phyloP scores from a whole-genome alignment of 2,113 vertebrate genomes.

The Tringa solitaria region DNA sequence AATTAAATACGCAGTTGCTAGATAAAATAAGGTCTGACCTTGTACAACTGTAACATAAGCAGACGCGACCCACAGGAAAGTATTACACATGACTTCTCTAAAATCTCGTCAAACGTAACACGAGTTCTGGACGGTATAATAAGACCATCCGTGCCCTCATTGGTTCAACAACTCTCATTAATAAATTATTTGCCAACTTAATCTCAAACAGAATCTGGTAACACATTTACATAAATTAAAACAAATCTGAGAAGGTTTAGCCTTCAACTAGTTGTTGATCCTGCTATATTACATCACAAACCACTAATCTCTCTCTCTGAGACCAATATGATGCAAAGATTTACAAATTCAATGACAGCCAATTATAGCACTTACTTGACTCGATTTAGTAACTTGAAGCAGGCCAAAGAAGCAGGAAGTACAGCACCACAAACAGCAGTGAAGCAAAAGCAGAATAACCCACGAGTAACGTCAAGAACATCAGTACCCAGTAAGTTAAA shows the following conservation, averaged over 20 bases:
- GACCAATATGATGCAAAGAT: neutral
- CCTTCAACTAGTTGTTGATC: neutral
- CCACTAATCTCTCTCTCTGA: neutral
- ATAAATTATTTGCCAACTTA: conserved; percentile 24
- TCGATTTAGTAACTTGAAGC: neutral
- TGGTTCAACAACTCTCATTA: conserved; percentile 60
- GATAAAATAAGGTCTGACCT: conserved; percentile 86
- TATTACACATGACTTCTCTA: conserved; percentile 74
- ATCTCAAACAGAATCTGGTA: neutral
- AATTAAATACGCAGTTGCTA: conserved; percentile 78
- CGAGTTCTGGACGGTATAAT: conserved; percentile 36
- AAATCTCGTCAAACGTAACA: conserved; percentile 71
- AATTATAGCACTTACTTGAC: neutral
- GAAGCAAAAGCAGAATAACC: neutral
- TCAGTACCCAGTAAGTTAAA: neutral
- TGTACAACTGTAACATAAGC: conserved; percentile 73
- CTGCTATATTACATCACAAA: neutral
- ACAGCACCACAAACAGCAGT: neutral
- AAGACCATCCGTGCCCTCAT: conserved; percentile 56
- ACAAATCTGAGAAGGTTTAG: neutral
- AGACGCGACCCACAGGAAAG: conserved; percentile 53
- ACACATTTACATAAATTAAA: neutral
- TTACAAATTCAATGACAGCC: neutral
- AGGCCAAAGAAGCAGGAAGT: neutral
- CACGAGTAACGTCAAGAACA: neutral